Conservation (phyloP, 2,113 vertebrate species). For the Eptesicus fuscus region DNA sequence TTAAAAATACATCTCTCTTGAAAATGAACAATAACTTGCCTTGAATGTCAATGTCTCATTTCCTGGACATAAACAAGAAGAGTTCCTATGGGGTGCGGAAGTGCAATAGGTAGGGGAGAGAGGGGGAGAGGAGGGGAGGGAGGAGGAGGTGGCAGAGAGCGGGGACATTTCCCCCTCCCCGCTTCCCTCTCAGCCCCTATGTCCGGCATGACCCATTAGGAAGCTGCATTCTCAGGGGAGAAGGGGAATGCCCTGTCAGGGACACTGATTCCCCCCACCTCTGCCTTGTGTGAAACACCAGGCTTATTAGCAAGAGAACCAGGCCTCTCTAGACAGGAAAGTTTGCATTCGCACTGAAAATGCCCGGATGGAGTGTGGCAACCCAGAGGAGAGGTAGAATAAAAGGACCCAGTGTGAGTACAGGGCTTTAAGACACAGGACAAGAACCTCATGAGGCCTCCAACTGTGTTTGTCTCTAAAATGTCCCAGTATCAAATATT, state of each 20-base stretch:
- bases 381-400: accelerated
- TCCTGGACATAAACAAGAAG: background rate
- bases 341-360: background rate
- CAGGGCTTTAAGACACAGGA: background rate
- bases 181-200: accelerated
- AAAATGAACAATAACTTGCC: slow-evolving; percentile 16
- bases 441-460: background rate
- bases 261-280: background rate
- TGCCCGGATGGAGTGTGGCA: background rate
- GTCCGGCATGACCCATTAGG: accelerated
- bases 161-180: background rate
- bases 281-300: background rate
- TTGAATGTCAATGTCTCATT: background rate
- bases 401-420: accelerated
- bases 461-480: background rate
- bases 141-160: accelerated
- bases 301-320: background rate
- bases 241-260: background rate
- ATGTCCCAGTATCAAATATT: background rate
- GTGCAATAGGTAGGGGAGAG: background rate
- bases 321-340: background rate
- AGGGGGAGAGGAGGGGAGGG: no score
- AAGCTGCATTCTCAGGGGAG: background rate
- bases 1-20: background rate
- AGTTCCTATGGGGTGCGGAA: background rate